phyloP scores from a whole-genome alignment of 2,797 vertebrate species.

The Percopsis omiscomaycus region DNA sequence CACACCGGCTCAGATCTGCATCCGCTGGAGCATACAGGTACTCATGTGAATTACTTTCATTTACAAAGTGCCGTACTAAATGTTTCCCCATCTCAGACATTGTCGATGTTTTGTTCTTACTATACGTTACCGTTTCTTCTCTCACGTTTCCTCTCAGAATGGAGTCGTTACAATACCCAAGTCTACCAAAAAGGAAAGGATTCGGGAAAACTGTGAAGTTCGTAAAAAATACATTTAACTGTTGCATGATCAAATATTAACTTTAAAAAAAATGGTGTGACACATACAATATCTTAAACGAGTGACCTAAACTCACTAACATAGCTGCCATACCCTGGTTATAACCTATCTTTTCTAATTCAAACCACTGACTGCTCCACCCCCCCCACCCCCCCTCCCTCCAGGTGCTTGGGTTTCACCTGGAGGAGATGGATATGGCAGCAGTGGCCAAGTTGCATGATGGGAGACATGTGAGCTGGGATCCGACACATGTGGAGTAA shows the following conservation, averaged over 20 bases:
- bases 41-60: neutral
- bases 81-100: no score
- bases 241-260: neutral
- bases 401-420: slow-evolving; percentile 77
- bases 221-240: slow-evolving; percentile 34
- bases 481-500: slow-evolving; percentile 69
- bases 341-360: no score
- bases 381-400: neutral
- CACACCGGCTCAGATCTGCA: slow-evolving; percentile 80
- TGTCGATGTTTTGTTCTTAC: neutral
- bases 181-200: slow-evolving; percentile 77
- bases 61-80: neutral
- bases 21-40: slow-evolving; percentile 81
- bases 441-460: slow-evolving; percentile 75
- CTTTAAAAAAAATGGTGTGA: neutral
- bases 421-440: slow-evolving; percentile 70
- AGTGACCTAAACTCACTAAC: no score
- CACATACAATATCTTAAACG: no score
- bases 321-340: no score
- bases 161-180: slow-evolving; percentile 84
- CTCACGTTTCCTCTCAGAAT: slow-evolving; percentile 70
- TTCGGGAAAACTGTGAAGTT: slow-evolving; percentile 82
- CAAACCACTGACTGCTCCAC: no score
- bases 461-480: slow-evolving; percentile 79
- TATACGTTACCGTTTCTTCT: neutral